Conservation (phyloP, 2,888 invertebrate species). For the Cryptops parisi region DNA sequence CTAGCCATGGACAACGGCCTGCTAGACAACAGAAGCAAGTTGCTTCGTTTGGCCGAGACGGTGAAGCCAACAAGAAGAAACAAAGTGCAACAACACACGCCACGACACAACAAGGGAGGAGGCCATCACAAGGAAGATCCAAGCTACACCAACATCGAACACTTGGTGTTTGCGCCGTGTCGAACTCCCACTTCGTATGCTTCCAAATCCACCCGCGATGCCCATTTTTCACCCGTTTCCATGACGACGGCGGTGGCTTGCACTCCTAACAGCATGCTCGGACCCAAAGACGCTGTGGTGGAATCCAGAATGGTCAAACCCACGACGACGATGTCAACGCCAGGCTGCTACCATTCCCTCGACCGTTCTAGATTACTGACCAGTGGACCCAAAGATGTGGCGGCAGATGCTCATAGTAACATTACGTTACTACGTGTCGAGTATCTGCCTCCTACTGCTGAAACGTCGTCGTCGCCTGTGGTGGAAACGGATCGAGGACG, state of each 20-base stretch:
- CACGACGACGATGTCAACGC: neutral
- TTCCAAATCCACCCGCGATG: slow-evolving; percentile 10
- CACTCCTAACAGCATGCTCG: neutral
- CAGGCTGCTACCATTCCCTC: slow-evolving; percentile 1
- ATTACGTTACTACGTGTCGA: neutral
- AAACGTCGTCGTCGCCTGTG: neutral
- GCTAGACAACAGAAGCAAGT: slow-evolving; percentile 18
- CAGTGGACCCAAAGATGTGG: neutral
- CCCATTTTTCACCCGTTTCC: too few relatives aligned
- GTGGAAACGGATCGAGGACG: too few relatives aligned
- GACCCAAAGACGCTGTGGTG: neutral
- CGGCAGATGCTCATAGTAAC: neutral
- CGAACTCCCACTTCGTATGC: slow-evolving; percentile 5
- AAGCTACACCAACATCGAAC: slow-evolving; percentile 20
- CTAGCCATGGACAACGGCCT: slow-evolving; percentile 14
- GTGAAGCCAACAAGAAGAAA: slow-evolving; percentile 18
- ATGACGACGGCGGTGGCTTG: neutral
- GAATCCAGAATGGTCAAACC: neutral
- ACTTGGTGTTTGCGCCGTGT: slow-evolving; percentile 19
- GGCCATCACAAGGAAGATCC: slow-evolving; percentile 19
- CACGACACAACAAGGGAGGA: slow-evolving; percentile 14
- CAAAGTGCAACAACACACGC: too few relatives aligned
- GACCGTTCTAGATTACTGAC: neutral
- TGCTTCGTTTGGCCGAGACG: slow-evolving; percentile 19
- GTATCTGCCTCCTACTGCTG: neutral